phyloP scores from a whole-genome alignment of 2,113 vertebrate genomes.

The Carlito syrichta region DNA sequence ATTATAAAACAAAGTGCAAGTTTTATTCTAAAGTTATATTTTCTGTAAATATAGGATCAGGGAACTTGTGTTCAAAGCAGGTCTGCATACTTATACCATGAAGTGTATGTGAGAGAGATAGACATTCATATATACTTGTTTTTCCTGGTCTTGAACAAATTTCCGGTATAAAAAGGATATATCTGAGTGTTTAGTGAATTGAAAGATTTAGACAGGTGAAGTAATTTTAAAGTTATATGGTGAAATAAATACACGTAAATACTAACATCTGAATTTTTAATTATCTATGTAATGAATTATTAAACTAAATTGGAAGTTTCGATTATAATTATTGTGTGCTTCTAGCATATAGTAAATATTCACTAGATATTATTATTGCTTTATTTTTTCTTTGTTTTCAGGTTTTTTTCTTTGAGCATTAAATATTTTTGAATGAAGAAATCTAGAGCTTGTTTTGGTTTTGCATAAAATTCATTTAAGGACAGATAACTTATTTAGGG shows the following conservation, averaged over 20 bases:
- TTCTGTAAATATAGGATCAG: background rate
- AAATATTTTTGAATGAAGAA: background rate
- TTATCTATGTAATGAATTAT: too few relatives aligned
- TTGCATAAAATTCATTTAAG: background rate
- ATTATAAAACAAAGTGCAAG: background rate
- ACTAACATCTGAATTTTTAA: background rate
- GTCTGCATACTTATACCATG: background rate
- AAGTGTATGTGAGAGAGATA: background rate
- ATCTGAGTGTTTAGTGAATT: background rate
- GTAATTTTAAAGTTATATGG: background rate
- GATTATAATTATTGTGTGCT: background rate
- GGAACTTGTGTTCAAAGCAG: background rate
- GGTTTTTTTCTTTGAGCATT: too few relatives aligned
- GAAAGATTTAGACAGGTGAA: background rate
- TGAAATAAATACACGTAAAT: background rate
- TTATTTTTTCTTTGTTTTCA: too few relatives aligned
- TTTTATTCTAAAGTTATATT: slow-evolving; percentile 16
- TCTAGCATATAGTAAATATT: background rate
- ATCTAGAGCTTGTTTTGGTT: background rate
- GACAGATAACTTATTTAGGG: background rate
- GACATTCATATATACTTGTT: background rate
- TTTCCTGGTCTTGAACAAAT: background rate
- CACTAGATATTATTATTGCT: background rate
- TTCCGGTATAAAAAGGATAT: background rate
- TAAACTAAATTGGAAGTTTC: background rate